phyloP scores from a whole-genome alignment of 1,140 invertebrate species.

The Schmidtea mediterranea region DNA sequence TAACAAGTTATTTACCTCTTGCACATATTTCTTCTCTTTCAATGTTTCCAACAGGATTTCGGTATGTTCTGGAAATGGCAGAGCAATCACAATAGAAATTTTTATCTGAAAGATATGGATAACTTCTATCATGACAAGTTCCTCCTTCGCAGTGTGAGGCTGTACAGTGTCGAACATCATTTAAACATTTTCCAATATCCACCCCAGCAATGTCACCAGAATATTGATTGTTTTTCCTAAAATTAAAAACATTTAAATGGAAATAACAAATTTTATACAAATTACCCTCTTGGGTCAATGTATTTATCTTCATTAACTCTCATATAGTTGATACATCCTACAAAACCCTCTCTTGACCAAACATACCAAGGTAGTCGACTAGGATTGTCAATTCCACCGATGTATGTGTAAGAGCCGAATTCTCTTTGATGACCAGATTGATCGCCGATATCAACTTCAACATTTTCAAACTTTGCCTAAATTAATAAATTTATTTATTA shows the following conservation, averaged over 20 bases:
- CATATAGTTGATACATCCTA: conserved; percentile 12
- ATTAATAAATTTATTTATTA: too few species aligned
- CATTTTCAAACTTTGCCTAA: too few species aligned
- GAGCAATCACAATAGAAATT: conserved; percentile 1
- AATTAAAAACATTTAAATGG: neutral
- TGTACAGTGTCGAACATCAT: neutral
- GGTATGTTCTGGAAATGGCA: neutral
- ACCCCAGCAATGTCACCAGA: neutral
- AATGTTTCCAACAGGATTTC: neutral
- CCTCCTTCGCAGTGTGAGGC: neutral
- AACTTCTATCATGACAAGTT: neutral
- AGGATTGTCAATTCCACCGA: conserved; percentile 8
- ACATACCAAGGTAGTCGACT: conserved; percentile 14
- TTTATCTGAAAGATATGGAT: neutral
- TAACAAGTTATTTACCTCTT: conserved; percentile 1
- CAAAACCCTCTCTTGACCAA: conserved; percentile 14
- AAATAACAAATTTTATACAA: neutral
- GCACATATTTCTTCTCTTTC: neutral
- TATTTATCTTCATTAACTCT: neutral
- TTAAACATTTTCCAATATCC: neutral
- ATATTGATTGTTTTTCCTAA: conserved; percentile 1
- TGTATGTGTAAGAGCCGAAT: neutral
- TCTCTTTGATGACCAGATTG: too few species aligned
- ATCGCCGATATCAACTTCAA: too few species aligned
- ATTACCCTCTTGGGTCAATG: neutral